Base-by-base conservation (phyloP, 2,888 invertebrate species). In the Buathra laborator region DNA sequence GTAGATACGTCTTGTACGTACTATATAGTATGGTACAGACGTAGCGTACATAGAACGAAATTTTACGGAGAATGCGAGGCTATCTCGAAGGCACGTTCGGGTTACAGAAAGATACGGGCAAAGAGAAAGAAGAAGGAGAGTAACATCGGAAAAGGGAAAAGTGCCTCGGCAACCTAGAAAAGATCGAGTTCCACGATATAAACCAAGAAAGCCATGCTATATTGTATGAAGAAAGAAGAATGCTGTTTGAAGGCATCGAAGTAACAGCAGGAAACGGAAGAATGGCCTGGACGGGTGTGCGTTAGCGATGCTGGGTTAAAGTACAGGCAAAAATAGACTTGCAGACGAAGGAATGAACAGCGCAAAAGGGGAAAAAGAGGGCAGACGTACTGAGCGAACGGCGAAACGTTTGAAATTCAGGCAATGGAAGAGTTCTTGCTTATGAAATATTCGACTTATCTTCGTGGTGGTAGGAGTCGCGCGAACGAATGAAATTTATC, bases 371-470 rank as follows among this genome's bases (percentile, higher is more conserved):
- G 66, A 51, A 72, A 62, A 53, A 72, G 76, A 62, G 76, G 76
- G 44, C 48, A 72, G 32, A 24, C 24, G n/a, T 44, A 59, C 44
- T 70, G 59, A 24, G 24, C 56, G 62, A 43, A 67, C 48, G 74
- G 68, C 48, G 29, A 59, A 79, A 83, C 77, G 74, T 87, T 90
- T 87, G 87, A 90, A 90, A 90, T 90, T 91, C 90, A 90, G 86
- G 86, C 85, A 87, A 87, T 83, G 82, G 81, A 83, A 81, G 56
- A 87, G 75, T 81, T 84, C 76, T 87, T 87, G 88, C 89, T 90
- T 89, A 90, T 91, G 89, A 91, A 91, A 91, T 92, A 92, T 91
- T 91, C 90, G 89, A 90, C 88, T 87, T 88, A 89, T 89, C 86
- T 87, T 77, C 68, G 78, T 86, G 80, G n/a, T 24, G 43, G 24